These are phyloP conservation scores for Rutpela maculata DNA, from an alignment of 2,888 invertebrate species.

Conservation along the genomic window DNA sequence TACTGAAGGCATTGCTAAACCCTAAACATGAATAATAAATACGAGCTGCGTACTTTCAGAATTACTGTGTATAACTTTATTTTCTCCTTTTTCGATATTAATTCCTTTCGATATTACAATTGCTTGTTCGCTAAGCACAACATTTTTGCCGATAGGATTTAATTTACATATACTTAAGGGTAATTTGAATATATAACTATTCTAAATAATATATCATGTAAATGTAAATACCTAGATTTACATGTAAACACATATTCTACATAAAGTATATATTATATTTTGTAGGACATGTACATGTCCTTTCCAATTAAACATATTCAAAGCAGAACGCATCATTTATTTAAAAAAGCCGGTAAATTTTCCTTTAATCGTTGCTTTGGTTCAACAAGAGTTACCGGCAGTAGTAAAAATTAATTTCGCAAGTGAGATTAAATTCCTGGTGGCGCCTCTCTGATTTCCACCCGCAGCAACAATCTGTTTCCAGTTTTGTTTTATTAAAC, in stretches of 20 bases:
- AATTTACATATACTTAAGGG: no score
- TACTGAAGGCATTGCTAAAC: no score
- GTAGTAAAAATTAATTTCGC: background rate
- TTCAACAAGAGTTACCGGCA: background rate
- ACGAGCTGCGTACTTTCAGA: no score
- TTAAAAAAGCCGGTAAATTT: background rate
- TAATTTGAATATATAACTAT: background rate
- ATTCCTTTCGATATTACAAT: no score
- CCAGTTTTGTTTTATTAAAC: background rate
- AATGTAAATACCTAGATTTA: background rate
- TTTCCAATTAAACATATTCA: no score
- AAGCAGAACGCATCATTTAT: background rate
- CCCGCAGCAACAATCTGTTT: background rate
- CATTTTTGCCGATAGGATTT: no score
- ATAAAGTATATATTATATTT: background rate
- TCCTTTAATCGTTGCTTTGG: background rate
- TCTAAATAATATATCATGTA: background rate
- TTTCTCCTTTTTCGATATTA: no score
- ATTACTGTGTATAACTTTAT: no score
- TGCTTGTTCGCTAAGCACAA: no score
- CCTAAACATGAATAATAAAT: no score
- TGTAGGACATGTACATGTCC: no score
- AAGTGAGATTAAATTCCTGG: background rate
- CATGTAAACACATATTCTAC: background rate
- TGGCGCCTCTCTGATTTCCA: background rate